These are phyloP conservation scores for Ophiothrix spiculata DNA, from an alignment of 35 echinoderm and acorn worm species.

Conservation along the genomic window DNA sequence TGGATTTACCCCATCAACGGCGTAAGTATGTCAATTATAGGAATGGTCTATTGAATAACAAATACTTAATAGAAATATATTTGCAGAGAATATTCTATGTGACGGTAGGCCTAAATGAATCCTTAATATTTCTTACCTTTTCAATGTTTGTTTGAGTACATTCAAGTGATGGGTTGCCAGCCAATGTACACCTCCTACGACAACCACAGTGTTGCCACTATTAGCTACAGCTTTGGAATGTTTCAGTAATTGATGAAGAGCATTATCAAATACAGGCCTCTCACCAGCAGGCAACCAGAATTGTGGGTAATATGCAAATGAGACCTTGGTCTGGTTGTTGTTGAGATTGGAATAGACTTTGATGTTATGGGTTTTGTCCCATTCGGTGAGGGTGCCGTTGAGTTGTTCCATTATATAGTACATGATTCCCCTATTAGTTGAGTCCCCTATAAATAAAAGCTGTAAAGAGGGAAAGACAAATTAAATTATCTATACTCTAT, in stretches of 20 bases:
- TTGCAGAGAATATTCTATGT: too few species aligned
- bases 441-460: slow-evolving; percentile 93
- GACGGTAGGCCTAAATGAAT: too few species aligned
- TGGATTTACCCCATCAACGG: too few species aligned
- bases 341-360: slow-evolving; percentile 87
- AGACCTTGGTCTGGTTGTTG: slow-evolving; percentile 57
- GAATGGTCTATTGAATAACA: too few species aligned
- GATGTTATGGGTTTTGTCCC: slow-evolving; percentile 94
- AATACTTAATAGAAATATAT: too few species aligned
- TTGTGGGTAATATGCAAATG: slow-evolving; percentile 94
- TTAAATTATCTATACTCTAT: too few species aligned
- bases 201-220: slow-evolving; percentile 60
- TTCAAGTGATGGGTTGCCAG: slow-evolving; percentile 83
- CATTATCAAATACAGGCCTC: slow-evolving; percentile 70
- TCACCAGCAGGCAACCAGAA: slow-evolving; percentile 83
- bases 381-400: slow-evolving; percentile 79
- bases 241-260: slow-evolving; percentile 55
- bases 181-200: slow-evolving; percentile 91
- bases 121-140: too few species aligned
- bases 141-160: slow-evolving; percentile 52
- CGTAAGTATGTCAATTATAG: too few species aligned
- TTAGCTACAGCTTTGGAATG: slow-evolving; percentile 57
- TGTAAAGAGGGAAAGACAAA: too few species aligned
- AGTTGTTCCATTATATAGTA: slow-evolving; percentile 90
- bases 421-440: slow-evolving; percentile 97